Percentiles rank a stretch among this genome's conserved stretches.
Conservation (phyloP, 2,113 vertebrate genomes). For the Echinops telfairi region DNA sequence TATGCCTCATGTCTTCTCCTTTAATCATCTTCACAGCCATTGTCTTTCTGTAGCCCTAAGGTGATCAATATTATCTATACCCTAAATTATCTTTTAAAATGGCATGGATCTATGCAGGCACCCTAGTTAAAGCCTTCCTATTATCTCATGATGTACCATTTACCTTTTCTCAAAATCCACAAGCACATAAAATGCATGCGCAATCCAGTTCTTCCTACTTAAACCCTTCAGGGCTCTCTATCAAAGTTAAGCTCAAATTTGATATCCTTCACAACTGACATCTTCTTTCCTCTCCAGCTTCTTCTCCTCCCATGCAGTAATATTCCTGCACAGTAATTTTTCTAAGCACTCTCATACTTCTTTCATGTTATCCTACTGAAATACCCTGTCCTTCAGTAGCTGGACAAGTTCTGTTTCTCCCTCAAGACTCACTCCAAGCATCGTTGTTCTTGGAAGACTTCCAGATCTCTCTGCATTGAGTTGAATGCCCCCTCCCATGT, state of each 20-base stretch:
- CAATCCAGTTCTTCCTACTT: not conserved
- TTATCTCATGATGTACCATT: conserved; percentile 17
- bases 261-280: not conserved
- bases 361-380: not conserved
- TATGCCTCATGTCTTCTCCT: not conserved
- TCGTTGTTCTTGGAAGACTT: conserved; percentile 1
- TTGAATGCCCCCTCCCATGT: not conserved
- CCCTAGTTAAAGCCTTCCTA: not conserved
- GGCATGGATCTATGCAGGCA: not conserved
- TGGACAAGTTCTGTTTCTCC: not conserved
- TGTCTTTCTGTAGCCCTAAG: not conserved
- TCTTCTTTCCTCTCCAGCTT: not conserved
- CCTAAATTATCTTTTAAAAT: not conserved
- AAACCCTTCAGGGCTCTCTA: not conserved
- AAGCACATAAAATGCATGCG: not conserved
- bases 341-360: not conserved
- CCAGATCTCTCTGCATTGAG: not conserved
- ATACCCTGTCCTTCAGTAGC: not conserved
- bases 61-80: not conserved
- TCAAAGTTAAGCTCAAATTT: conserved; percentile 28
- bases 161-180: conserved; percentile 12
- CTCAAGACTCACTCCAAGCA: conserved; percentile 1
- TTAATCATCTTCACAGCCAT: too few relatives aligned
- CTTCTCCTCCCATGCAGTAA: not conserved
- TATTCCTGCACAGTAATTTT: not conserved